These are phyloP conservation scores for Leptinotarsa defecta DNA, from an alignment of 1,140 invertebrate genomes.

Conservation along the genomic window DNA sequence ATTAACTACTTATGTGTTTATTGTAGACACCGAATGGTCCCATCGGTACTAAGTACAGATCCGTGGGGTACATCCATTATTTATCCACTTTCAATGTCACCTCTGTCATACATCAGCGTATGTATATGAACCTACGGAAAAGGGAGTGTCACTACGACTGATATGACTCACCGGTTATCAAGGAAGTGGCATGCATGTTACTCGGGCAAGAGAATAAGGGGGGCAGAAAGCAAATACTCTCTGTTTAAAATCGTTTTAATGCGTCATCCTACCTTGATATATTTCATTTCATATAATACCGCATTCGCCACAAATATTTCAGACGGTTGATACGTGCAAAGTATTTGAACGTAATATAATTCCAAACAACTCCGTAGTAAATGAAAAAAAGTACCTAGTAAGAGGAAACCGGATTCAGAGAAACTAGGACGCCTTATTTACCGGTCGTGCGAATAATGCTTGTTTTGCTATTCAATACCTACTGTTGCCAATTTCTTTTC, in stretches of 20 bases:
- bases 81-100: not conserved
- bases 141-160: not conserved
- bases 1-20: too few relatives aligned
- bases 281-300: not conserved
- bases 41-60: too few relatives aligned
- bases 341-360: not conserved
- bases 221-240: constrained; percentile 2
- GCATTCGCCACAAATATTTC: constrained; percentile 5
- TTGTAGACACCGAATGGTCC: too few relatives aligned
- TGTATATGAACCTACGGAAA: not conserved
- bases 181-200: not conserved
- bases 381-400: not conserved
- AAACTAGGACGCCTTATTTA: not conserved
- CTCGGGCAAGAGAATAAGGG: not conserved
- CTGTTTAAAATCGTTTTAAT: not conserved
- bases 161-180: constrained; percentile 1
- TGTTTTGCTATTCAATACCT: too few relatives aligned
- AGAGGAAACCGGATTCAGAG: not conserved
- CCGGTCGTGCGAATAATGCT: too few relatives aligned
- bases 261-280: not conserved
- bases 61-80: too few relatives aligned
- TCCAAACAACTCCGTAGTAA: not conserved
- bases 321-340: not conserved
- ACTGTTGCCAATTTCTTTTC: too few relatives aligned
- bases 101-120: not conserved